Conservation (phyloP, 2,113 vertebrate species). For the Leptobrachium ailaonicum region DNA sequence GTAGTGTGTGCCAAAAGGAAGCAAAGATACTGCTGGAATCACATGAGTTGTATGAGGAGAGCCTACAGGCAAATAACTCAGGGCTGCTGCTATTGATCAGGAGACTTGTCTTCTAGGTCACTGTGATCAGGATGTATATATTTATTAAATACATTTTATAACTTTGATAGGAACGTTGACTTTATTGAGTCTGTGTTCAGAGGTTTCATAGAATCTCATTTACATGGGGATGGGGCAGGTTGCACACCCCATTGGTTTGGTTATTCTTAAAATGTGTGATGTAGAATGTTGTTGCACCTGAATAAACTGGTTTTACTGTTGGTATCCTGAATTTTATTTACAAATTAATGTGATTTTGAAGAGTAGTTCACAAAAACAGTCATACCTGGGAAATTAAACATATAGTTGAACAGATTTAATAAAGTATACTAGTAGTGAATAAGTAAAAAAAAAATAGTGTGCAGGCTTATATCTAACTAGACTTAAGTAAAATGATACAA, state of each 20-base stretch:
- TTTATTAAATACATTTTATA: conserved; percentile 35
- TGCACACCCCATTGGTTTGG: background rate
- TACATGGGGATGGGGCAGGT: background rate
- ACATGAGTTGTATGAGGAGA: conserved; percentile 24
- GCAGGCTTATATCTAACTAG: too few relatives aligned
- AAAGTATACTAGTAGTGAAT: too few relatives aligned
- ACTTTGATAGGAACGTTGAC: conserved; percentile 24
- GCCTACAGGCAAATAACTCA: conserved; percentile 33
- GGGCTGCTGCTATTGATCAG: conserved; percentile 42
- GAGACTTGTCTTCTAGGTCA: conserved; percentile 25
- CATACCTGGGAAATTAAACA: too few relatives aligned
- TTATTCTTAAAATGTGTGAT: conserved; percentile 12
- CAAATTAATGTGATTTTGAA: background rate
- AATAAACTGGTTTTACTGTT: background rate
- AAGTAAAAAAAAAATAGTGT: too few relatives aligned
- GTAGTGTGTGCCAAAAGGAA: background rate
- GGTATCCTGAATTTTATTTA: background rate
- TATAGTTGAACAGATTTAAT: too few relatives aligned
- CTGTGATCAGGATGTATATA: conserved; percentile 43
- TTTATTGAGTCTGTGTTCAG: conserved; percentile 22
- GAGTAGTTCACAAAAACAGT: too few relatives aligned
- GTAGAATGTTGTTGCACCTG: background rate
- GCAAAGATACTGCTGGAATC: background rate
- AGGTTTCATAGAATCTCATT: conserved; percentile 1
- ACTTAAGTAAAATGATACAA: too few relatives aligned